These are phyloP conservation scores for Abrostola tripartita DNA, from an alignment of 2,888 invertebrate genomes.

Conservation along the genomic window DNA sequence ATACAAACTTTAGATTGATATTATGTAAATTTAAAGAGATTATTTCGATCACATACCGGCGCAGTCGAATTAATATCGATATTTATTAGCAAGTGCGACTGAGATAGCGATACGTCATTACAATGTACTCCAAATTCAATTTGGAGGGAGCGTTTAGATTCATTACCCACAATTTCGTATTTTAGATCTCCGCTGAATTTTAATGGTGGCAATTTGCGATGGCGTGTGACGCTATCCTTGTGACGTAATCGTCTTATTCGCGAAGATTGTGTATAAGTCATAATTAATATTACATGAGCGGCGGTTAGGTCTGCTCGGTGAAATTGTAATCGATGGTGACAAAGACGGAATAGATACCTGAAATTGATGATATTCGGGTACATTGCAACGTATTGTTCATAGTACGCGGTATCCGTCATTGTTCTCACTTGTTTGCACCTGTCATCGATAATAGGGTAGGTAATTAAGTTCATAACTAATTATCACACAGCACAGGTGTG, in stretches of 20 bases:
- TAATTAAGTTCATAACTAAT: not conserved
- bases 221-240: conserved; percentile 68
- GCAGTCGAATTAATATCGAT: conserved; percentile 45
- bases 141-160: conserved; percentile 62
- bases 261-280: conserved; percentile 53
- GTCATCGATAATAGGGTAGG: not conserved
- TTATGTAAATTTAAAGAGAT: conserved; percentile 34
- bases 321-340: conserved; percentile 13
- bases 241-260: conserved; percentile 63
- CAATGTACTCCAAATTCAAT: conserved; percentile 65
- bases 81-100: conserved; percentile 55
- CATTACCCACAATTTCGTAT: conserved; percentile 72
- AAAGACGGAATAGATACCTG: conserved; percentile 10
- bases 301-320: conserved; percentile 18
- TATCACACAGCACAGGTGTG: not conserved
- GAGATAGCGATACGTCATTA: conserved; percentile 57
- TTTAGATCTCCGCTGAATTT: conserved; percentile 70
- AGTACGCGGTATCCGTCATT: conserved; percentile 2
- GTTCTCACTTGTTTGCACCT: not conserved
- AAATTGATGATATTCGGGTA: conserved; percentile 8
- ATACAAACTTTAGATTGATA: conserved; percentile 13
- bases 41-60: conserved; percentile 33
- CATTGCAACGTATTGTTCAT: conserved; percentile 10
- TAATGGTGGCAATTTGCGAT: conserved; percentile 78
- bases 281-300: conserved; percentile 58